Evolutionary conservation across 2,797 vertebrate species (phyloP).

Genomic region (Poecile montanus): DNA sequence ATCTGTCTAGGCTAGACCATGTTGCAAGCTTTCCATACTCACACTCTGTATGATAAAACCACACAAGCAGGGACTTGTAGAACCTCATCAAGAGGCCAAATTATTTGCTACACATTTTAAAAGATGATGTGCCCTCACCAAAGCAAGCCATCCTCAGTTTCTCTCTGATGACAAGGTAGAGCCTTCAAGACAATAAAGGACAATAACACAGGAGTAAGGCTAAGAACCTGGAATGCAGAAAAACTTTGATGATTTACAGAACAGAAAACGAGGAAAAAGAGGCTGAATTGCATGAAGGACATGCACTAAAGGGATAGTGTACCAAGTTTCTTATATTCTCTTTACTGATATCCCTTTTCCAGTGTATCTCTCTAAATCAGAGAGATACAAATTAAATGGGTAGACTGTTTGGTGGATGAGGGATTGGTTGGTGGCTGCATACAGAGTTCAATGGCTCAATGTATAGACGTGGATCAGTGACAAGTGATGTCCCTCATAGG

Average conservation of each 20-base stretch:
- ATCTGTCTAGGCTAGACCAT: accelerated
- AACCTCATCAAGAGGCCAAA: background rate
- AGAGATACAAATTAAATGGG: background rate
- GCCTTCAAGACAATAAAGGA: background rate
- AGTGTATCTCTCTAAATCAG: background rate
- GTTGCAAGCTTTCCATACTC: background rate
- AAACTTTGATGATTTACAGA: background rate
- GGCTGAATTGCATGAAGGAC: background rate
- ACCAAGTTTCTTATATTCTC: background rate
- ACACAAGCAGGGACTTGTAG: background rate
- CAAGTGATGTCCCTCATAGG: background rate
- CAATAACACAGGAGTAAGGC: background rate
- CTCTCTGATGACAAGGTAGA: background rate
- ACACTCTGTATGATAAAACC: background rate
- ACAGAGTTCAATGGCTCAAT: background rate
- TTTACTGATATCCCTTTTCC: background rate
- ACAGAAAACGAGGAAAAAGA: background rate
- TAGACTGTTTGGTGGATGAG: background rate
- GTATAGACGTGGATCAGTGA: background rate
- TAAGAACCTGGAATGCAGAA: background rate
- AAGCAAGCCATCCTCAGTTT: background rate
- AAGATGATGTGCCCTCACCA: accelerated
- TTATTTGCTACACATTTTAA: background rate
- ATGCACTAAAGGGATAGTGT: background rate
- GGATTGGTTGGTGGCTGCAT: background rate